Percentiles rank a stretch among this genome's conserved stretches.
Evolutionary conservation across 2,797 vertebrate genomes (phyloP).

Genomic region (Melanotaenia parkinsoni): DNA sequence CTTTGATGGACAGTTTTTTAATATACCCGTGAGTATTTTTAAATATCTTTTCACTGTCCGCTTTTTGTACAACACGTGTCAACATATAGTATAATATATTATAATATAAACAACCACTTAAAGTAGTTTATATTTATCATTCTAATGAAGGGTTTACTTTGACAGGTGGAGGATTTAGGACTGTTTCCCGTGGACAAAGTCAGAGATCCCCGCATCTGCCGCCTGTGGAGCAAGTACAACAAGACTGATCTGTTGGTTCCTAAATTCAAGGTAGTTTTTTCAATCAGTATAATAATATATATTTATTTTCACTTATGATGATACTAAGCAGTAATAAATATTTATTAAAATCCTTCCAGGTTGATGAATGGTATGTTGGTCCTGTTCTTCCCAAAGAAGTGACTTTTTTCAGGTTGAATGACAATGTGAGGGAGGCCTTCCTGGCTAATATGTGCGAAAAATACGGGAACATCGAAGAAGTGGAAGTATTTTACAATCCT

Average conservation of each 20-base stretch:
- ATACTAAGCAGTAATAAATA: background rate
- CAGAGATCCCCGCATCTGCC: conserved; percentile 91
- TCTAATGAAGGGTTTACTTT: conserved; percentile 18
- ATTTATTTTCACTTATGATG: background rate
- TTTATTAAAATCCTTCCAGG: conserved; percentile 73
- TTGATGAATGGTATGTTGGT: conserved; percentile 95
- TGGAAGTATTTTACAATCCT: conserved; percentile 95
- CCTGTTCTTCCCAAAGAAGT: conserved; percentile 95
- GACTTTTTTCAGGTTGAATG: conserved; percentile 95
- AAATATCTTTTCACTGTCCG: background rate
- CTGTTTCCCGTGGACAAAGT: conserved; percentile 90
- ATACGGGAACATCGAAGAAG: conserved; percentile 91
- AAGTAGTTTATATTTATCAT: background rate
- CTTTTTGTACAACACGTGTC: too few species aligned
- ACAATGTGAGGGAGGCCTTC: conserved; percentile 94
- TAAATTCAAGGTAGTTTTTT: conserved; percentile 87
- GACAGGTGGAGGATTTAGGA: conserved; percentile 87
- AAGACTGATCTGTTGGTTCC: conserved; percentile 87
- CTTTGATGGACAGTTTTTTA: conserved; percentile 93
- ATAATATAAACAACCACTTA: background rate
- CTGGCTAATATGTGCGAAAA: conserved; percentile 93
- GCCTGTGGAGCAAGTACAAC: conserved; percentile 92
- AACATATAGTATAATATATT: background rate
- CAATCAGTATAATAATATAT: background rate
- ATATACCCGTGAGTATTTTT: conserved; percentile 87